Conservation (phyloP, 2,797 vertebrate genomes). For the Thaleichthys pacificus region DNA sequence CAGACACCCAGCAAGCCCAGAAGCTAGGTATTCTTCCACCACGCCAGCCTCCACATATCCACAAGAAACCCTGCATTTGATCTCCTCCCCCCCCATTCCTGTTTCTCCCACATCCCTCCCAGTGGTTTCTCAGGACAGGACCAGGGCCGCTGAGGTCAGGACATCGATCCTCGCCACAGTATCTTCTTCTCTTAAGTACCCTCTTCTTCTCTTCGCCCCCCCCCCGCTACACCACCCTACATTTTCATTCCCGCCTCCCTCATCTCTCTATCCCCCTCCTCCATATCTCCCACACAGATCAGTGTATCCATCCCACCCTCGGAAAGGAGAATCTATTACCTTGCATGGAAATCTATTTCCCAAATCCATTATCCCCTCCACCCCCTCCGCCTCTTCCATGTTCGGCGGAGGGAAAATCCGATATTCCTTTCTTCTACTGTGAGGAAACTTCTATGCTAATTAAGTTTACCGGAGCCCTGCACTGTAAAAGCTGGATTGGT, state of each 20-base stretch:
- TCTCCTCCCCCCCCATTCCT: too few species aligned
- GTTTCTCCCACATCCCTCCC: too few species aligned
- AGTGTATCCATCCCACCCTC: not conserved
- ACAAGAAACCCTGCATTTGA: too few species aligned
- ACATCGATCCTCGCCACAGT: slow-evolving; percentile 1
- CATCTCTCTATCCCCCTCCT: not conserved
- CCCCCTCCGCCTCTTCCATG: slow-evolving; percentile 6
- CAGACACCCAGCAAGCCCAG: too few species aligned
- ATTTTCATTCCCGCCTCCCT: not conserved
- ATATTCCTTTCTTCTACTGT: slow-evolving; percentile 48
- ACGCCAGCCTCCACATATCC: too few species aligned
- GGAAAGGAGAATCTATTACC: not conserved
- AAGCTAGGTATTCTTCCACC: too few species aligned
- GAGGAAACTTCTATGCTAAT: slow-evolving; percentile 52
- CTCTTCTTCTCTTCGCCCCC: too few species aligned
- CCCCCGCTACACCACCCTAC: not conserved
- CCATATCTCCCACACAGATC: not conserved
- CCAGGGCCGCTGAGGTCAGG: not conserved
- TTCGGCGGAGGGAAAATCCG: not conserved
- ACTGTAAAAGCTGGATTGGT: slow-evolving; percentile 41
- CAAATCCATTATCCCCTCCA: slow-evolving; percentile 6
- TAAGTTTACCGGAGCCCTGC: slow-evolving; percentile 54
- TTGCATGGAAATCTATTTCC: slow-evolving; percentile 1
- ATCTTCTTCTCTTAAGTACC: too few species aligned
- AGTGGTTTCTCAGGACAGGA: not conserved